These are phyloP conservation scores for Takifugu bimaculatus DNA, from an alignment of 2,113 vertebrate species.

Conservation along the genomic window DNA sequence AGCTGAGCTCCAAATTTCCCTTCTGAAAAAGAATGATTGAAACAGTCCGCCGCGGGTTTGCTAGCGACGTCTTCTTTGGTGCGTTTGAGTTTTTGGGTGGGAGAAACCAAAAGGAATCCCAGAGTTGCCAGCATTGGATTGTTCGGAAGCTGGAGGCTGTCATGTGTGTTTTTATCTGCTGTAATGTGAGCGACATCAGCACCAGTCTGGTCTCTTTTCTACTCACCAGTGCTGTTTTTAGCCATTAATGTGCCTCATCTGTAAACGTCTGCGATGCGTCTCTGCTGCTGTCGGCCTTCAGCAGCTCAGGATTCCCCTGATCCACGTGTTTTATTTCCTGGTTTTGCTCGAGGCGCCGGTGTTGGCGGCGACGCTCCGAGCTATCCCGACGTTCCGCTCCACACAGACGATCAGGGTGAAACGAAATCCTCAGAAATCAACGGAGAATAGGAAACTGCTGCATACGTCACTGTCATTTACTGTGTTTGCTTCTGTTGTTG, in stretches of 20 bases:
- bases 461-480: conserved; percentile 18
- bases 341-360: too few species aligned
- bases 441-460: not conserved
- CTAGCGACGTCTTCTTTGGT: too few species aligned
- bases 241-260: conserved; percentile 1
- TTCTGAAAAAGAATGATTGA: not conserved
- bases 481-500: conserved; percentile 29
- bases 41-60: too few species aligned
- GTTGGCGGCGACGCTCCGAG: not conserved
- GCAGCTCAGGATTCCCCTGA: not conserved
- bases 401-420: not conserved
- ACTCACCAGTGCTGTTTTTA: too few species aligned
- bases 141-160: not conserved
- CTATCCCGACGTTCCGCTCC: not conserved
- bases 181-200: not conserved
- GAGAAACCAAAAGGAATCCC: too few species aligned
- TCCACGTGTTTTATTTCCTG: too few species aligned
- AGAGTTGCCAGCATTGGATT: not conserved
- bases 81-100: not conserved
- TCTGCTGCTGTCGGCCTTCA: conserved; percentile 28
- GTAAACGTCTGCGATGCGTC: conserved; percentile 4
- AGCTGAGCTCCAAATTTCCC: conserved; percentile 14
- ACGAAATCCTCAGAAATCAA: not conserved
- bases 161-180: too few species aligned
- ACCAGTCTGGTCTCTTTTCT: too few species aligned